phyloP scores from a whole-genome alignment of 1,140 invertebrate species.

The Mamestra configurata region DNA sequence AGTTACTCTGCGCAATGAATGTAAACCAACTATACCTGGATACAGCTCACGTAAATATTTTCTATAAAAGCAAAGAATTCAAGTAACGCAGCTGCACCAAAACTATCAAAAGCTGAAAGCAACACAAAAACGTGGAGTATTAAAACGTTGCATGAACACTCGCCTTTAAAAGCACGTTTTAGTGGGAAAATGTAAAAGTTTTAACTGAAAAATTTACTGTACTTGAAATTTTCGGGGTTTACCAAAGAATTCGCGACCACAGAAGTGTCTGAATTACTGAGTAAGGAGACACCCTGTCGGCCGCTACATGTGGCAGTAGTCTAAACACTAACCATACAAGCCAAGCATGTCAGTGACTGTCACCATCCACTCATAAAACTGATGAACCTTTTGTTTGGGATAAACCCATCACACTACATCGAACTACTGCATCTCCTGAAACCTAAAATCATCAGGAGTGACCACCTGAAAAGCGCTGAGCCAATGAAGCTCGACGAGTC shows the following conservation, averaged over 20 bases:
- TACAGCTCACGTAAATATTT: neutral
- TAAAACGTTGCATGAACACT: constrained; percentile 30
- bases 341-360: too few species aligned
- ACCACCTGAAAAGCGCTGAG: too few species aligned
- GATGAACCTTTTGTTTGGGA: too few species aligned
- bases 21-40: neutral
- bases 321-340: too few species aligned
- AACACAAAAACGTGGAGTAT: constrained; percentile 34
- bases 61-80: constrained; percentile 15
- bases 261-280: neutral
- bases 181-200: constrained; percentile 12
- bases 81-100: neutral
- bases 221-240: constrained; percentile 10
- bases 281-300: too few species aligned
- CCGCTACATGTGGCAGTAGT: too few species aligned
- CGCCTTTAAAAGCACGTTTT: constrained; percentile 8
- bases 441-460: too few species aligned
- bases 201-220: constrained; percentile 15
- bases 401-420: too few species aligned
- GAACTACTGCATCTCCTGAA: too few species aligned
- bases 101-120: constrained; percentile 13
- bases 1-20: neutral
- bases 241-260: neutral
- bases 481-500: too few species aligned
- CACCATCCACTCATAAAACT: too few species aligned